phyloP scores from a whole-genome alignment of 1,140 invertebrate species.

The Cephus cinctus region DNA sequence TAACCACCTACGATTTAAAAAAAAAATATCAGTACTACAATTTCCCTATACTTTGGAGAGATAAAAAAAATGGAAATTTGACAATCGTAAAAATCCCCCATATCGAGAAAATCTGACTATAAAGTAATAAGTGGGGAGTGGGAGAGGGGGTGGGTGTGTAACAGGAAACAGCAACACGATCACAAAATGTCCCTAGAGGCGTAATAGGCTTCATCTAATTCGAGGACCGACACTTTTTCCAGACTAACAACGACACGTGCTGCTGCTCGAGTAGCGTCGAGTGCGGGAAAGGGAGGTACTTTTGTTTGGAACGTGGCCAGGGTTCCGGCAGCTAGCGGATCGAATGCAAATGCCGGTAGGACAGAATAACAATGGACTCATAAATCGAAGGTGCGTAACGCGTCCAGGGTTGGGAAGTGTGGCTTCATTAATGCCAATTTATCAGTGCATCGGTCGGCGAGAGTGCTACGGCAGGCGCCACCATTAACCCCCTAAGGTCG shows the following conservation, averaged over 20 bases:
- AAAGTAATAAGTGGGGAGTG: too few species aligned
- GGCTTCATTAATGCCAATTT: slow-evolving; percentile 52
- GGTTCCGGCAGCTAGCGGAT: neutral
- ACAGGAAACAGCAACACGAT: too few species aligned
- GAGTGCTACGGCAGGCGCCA: slow-evolving; percentile 24
- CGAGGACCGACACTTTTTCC: too few species aligned
- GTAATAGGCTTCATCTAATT: too few species aligned
- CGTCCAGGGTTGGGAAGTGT: slow-evolving; percentile 13
- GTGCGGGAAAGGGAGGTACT: slow-evolving; percentile 24
- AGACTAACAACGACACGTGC: too few species aligned
- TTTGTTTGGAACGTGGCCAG: slow-evolving; percentile 27
- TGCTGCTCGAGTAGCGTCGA: neutral
- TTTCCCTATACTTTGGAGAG: too few species aligned
- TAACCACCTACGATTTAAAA: neutral
- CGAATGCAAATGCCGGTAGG: slow-evolving; percentile 20
- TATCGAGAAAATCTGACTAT: too few species aligned
- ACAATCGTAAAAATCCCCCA: neutral
- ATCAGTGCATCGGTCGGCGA: slow-evolving; percentile 41
- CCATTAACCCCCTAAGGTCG: slow-evolving; percentile 50
- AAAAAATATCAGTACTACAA: neutral
- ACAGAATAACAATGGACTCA: slow-evolving; percentile 26
- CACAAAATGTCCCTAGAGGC: too few species aligned
- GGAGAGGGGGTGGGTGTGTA: too few species aligned
- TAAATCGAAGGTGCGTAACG: slow-evolving; percentile 25
- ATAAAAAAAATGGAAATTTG: neutral